Base-by-base conservation (phyloP, 2,797 vertebrate genomes). In the Parauchenoglanis ngamensis region DNA sequence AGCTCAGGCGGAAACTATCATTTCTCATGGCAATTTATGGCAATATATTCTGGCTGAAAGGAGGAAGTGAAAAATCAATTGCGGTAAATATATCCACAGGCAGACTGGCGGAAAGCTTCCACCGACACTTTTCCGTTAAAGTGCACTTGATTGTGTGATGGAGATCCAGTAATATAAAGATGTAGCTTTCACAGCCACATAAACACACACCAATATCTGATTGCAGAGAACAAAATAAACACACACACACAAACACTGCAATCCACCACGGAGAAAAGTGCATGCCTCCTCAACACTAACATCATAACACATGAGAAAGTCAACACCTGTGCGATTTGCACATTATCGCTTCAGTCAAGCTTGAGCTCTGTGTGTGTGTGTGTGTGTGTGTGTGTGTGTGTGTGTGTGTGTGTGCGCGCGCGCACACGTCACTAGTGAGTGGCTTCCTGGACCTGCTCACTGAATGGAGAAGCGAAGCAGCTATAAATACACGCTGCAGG, bases 401-500 rank as follows among this genome's bases (percentile, higher is more conserved):
- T 70, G 40, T 23, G 68, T 72, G 68, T 52, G 25, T 28, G n/a
- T 19, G 61, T 11, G 65, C n/a, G n/a, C n/a, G n/a, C n/a, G n/a
- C n/a, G 1, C 35, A 35, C 35, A 35, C 28, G 31, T 68, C 68
- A 85, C 84, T 87, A 63, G 35, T 52, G n/a, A 54, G 84, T 84
- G 23, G 35, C 77, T 90, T 91, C 86, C 84, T 87, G 86, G 56
- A 84, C 86, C 80, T 79, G 85, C 87, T 87, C 77, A 61, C 75
- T 84, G 70, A 65, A 76, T 12, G 63, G 54, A 87, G 85, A 83
- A 72, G 19, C 40, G n/a, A 13, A 57, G 19, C 10, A 19, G 52
- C 83, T 90, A 87, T 90, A 89, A 90, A 90, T 87, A 87, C 44
- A 35, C 46, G 19, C 59, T 73, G 80, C 87, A 87, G 73, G 83